Evolutionary conservation across 1,140 invertebrate species (phyloP).

Genomic region (Acyrthosiphon pisum): DNA sequence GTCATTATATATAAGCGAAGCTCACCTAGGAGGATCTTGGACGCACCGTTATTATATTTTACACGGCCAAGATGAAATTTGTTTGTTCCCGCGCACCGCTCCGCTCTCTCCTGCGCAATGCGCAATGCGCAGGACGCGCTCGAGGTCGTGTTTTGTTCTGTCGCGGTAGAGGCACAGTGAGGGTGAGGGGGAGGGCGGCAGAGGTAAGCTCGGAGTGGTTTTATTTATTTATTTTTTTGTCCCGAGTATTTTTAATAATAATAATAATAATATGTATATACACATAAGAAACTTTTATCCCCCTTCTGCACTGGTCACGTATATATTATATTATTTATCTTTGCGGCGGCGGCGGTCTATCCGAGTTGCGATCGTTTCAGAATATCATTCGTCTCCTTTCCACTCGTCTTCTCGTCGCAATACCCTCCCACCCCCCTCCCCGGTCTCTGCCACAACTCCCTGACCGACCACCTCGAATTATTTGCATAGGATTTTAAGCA

Average conservation of each 20-base stretch:
- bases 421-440: neutral
- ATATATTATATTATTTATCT: constrained; percentile 26
- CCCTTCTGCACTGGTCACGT: constrained; percentile 20
- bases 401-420: neutral
- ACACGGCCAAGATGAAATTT: neutral
- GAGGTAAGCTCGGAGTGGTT: neutral
- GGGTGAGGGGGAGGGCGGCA: too few species aligned
- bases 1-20: neutral
- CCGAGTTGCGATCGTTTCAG: neutral
- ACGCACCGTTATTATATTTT: neutral
- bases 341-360: neutral
- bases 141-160: neutral
- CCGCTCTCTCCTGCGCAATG: neutral
- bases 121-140: neutral
- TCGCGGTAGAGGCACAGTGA: neutral
- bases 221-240: neutral
- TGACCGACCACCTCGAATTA: neutral
- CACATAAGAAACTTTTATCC: neutral
- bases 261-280: neutral
- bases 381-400: constrained; percentile 29
- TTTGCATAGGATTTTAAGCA: constrained; percentile 50
- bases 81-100: neutral
- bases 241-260: neutral
- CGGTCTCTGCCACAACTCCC: neutral
- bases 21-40: neutral